Evolutionary conservation across 2,888 invertebrate genomes (phyloP).

Genomic region (Orchesella flavescens): DNA sequence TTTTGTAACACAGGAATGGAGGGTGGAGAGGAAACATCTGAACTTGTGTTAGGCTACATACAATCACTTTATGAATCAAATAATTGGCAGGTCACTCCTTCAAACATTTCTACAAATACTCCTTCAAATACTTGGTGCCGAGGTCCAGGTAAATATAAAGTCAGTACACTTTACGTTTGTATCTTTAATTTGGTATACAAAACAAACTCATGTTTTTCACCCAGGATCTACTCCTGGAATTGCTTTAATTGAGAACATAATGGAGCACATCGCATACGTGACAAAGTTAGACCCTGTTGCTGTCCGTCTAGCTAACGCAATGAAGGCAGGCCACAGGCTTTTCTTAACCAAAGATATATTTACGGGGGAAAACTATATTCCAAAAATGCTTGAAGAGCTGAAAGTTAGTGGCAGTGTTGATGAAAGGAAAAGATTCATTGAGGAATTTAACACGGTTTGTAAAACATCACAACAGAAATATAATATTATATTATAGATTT

Average conservation of each 20-base stretch:
- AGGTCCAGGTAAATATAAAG: slow-evolving; percentile 73
- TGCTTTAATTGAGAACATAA: slow-evolving; percentile 79
- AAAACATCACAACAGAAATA: too few species aligned
- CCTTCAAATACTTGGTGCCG: slow-evolving; percentile 74
- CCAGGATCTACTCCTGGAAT: slow-evolving; percentile 81
- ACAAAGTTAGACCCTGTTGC: slow-evolving; percentile 78
- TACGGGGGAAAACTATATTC: slow-evolving; percentile 73
- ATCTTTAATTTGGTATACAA: not conserved
- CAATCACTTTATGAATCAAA: slow-evolving; percentile 73
- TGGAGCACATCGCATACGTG: slow-evolving; percentile 80
- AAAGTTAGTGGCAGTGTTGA: slow-evolving; percentile 78
- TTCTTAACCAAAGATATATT: slow-evolving; percentile 46
- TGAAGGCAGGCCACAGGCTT: slow-evolving; percentile 73
- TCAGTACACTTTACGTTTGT: slow-evolving; percentile 1
- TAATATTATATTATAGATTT: not conserved
- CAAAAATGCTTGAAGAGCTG: slow-evolving; percentile 78
- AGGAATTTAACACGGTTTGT: slow-evolving; percentile 78
- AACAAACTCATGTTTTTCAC: not conserved
- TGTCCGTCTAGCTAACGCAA: slow-evolving; percentile 78
- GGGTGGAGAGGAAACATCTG: slow-evolving; percentile 72
- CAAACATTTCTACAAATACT: slow-evolving; percentile 74
- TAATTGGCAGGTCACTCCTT: slow-evolving; percentile 74
- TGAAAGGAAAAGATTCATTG: slow-evolving; percentile 77
- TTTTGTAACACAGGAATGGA: slow-evolving; percentile 73
- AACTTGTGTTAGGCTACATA: slow-evolving; percentile 56